Evolutionary conservation across 2,888 invertebrate species (phyloP), one percentile per base, ranked within the genome.

Genomic region (Eilema caniola): DNA sequence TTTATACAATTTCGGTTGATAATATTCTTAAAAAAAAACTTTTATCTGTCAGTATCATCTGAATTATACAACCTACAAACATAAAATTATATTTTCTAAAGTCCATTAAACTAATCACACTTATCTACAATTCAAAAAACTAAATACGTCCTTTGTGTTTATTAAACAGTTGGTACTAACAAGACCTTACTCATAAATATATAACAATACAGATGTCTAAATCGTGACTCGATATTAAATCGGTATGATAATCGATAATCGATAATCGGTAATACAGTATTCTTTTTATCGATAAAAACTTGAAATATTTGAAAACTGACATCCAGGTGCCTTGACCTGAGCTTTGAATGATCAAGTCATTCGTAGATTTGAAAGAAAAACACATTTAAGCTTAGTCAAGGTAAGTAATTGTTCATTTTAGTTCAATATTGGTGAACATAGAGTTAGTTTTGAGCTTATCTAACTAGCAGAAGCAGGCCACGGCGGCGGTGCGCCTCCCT

Each of bases 271-370:
- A 80, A 78, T 71, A 70, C 75, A 72, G 70, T 74, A 78, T 76
- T 73, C 66, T 70, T 75, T 73, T 69, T 71, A 78, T 78, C 81
- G 83, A 75, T 79, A 81, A 81, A 65, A 85, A 85, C 67, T 75
- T 78, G 71, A 83, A 83, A 83, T 86, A 85, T 87, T 85, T 84
- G 83, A 83, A 86, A 86, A 85, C 76, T 82, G 83, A 86, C 86
- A 80, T 85, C 86, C 87, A 86, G 86, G 88, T 67, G 60, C 88
- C 88, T 88, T 88, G 86, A 85, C 86, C 85, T 71, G 62, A 74
- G 75, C 61, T 73, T 73, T 71, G 72, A 77, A 82, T 79, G 74
- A 71, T 75, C 80, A 82, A 80, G 83, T 78, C 61, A 75, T 77
- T 77, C 73, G 70, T 71, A 66, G 66, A 72, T 74, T 77, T 66